These are phyloP conservation scores for Ascidia mentula DNA, from an alignment of 23 tunicate genomes.

Conservation along the genomic window DNA sequence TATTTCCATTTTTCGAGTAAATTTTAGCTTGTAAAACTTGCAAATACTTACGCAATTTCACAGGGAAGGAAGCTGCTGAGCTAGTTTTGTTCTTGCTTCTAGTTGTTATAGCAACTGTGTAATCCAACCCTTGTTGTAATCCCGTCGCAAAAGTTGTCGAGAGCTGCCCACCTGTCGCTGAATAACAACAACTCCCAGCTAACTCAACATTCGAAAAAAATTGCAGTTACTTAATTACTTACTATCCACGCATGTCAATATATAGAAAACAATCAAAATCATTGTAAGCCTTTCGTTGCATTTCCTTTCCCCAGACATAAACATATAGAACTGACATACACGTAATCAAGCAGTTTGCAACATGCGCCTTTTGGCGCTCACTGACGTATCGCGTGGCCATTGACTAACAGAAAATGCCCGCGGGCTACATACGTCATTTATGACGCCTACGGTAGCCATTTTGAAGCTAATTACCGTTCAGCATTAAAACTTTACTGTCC, in stretches of 20 bases:
- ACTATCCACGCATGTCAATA: neutral
- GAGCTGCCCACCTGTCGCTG: conserved; percentile 23
- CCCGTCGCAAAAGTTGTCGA: conserved; percentile 23
- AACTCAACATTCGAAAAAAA: too few species aligned
- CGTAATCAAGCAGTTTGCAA: neutral
- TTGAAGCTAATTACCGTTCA: conserved; percentile 1
- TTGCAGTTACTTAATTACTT: too few species aligned
- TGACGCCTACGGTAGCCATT: conserved; percentile 12
- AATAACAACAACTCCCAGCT: neutral
- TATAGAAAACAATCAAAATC: neutral
- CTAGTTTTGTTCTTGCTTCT: conserved; percentile 36
- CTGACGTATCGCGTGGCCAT: conserved; percentile 8
- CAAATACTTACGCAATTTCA: conserved; percentile 16
- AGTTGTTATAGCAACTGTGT: conserved; percentile 20
- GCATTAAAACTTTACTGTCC: neutral
- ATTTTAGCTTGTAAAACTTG: too few species aligned
- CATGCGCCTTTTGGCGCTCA: neutral
- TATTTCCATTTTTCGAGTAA: too few species aligned
- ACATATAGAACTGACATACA: neutral
- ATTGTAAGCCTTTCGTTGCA: neutral
- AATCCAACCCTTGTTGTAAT: conserved; percentile 16
- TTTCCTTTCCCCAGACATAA: neutral
- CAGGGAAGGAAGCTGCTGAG: conserved; percentile 5
- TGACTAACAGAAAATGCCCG: neutral
- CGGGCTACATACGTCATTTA: conserved; percentile 9